Conservation (phyloP, 2,113 vertebrate species). For the Pelecanus crispus region DNA sequence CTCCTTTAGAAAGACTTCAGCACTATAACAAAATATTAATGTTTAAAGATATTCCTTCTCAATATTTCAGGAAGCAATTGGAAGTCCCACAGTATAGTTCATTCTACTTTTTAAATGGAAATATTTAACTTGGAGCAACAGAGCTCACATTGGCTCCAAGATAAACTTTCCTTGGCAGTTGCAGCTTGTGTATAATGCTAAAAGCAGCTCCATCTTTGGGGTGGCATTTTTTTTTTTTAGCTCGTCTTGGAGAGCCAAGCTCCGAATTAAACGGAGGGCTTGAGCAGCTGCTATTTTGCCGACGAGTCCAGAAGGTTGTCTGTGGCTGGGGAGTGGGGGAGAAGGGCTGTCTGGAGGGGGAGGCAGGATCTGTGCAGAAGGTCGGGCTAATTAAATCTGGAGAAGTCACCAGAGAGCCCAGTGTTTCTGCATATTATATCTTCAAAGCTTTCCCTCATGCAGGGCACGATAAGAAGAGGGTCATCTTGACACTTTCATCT, state of each 20-base stretch:
- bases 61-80: conserved; percentile 72
- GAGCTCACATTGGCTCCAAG: conserved; percentile 68
- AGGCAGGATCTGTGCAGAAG: conserved; percentile 55
- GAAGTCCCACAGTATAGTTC: conserved; percentile 67
- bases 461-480: conserved; percentile 57
- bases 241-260: conserved; percentile 65
- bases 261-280: conserved; percentile 53
- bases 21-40: conserved; percentile 65
- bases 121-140: conserved; percentile 78
- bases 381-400: conserved; percentile 74
- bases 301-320: conserved; percentile 59
- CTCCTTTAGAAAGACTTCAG: conserved; percentile 63
- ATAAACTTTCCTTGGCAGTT: conserved; percentile 75
- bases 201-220: conserved; percentile 68
- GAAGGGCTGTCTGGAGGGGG: conserved; percentile 5
- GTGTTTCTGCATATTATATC: conserved; percentile 59
- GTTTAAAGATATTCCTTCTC: conserved; percentile 68
- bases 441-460: conserved; percentile 66
- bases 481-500: conserved; percentile 62
- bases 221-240: conserved; percentile 39
- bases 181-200: conserved; percentile 68
- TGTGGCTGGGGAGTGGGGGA: conserved; percentile 29
- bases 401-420: conserved; percentile 67
- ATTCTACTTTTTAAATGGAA: conserved; percentile 73
- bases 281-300: conserved; percentile 66